These are phyloP conservation scores for Macaria notata DNA, from an alignment of 2,888 invertebrate species.

Conservation along the genomic window DNA sequence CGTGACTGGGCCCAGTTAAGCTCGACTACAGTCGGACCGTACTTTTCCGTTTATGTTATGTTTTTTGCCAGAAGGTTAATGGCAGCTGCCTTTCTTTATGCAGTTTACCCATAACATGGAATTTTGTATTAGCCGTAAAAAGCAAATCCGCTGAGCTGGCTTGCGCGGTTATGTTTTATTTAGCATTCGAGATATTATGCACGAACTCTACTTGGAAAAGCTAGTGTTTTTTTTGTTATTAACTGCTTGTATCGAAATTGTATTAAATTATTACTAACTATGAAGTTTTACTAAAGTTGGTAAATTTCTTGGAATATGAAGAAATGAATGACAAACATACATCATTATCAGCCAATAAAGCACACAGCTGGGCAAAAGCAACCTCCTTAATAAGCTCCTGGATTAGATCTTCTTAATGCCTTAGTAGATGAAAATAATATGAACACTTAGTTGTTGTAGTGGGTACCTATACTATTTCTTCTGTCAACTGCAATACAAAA, in stretches of 20 bases:
- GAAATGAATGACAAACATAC: too few relatives aligned
- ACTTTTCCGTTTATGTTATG: conserved; percentile 39
- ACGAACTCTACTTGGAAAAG: background rate
- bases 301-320: too few relatives aligned
- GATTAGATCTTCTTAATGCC: too few relatives aligned
- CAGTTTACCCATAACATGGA: conserved; percentile 22
- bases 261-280: background rate
- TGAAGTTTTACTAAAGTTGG: too few relatives aligned
- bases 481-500: too few relatives aligned
- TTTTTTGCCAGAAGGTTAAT: conserved; percentile 36
- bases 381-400: too few relatives aligned
- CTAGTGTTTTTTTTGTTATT: too few relatives aligned
- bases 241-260: background rate
- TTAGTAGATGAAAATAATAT: too few relatives aligned
- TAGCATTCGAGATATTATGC: conserved; percentile 8
- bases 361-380: too few relatives aligned
- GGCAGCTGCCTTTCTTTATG: conserved; percentile 30
- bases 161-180: conserved; percentile 11
- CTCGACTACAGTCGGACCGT: conserved; percentile 37
- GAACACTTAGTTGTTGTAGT: too few relatives aligned
- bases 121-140: conserved; percentile 19
- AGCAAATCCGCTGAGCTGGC: conserved; percentile 3
- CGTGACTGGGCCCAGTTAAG: conserved; percentile 38
- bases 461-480: too few relatives aligned
- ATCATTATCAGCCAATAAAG: too few relatives aligned